Evolutionary conservation across 2,888 invertebrate species (phyloP), one percentile per base, ranked within the genome.

Genomic region (Herminia tarsipennalis): DNA sequence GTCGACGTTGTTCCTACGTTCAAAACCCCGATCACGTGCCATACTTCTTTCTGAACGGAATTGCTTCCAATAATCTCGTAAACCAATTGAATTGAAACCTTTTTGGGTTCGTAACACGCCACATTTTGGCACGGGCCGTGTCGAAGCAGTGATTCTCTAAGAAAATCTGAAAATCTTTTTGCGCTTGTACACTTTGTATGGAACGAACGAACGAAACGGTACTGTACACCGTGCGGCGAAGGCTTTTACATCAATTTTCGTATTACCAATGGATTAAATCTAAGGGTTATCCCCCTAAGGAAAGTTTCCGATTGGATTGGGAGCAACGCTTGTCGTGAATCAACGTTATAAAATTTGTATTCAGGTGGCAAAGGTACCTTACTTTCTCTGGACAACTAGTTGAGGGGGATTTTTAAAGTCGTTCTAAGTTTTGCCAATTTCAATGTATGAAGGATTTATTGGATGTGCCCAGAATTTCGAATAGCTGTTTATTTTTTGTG

Each of bases 211-310:
- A n/a, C n/a, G n/a, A n/a, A n/a, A n/a, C 73, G 70, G 76, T 75
- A 59, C 66, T 67, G 70, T 70, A 77, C 55, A 58, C 72, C 71
- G 77, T 75, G 82, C 70, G 80, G 80, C 66, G 74, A 72, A 79
- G 76, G 83, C 81, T 86, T 86, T 86, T 86, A 89, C 88, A 88
- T 88, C 88, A 89, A 88, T 90, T 90, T 89, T 90, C 88, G 86
- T 87, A 88, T 90, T 90, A 90, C 86, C 86, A 76, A 90, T 85
- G 88, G 89, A 90, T 90, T 90, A 88, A 88, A 88, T 85, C 83
- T 78, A 82, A 83, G 83, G 86, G 83, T 86, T 83, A 81, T 81
- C 77, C 79, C 78, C 78, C 76, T 67, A 70, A 73, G 80, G 73
- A 83, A 86, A 86, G 76, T 87, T 85, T 81, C 71, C 83, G 81